phyloP scores from a whole-genome alignment of 2,113 vertebrate genomes.

The Clarias gariepinus region DNA sequence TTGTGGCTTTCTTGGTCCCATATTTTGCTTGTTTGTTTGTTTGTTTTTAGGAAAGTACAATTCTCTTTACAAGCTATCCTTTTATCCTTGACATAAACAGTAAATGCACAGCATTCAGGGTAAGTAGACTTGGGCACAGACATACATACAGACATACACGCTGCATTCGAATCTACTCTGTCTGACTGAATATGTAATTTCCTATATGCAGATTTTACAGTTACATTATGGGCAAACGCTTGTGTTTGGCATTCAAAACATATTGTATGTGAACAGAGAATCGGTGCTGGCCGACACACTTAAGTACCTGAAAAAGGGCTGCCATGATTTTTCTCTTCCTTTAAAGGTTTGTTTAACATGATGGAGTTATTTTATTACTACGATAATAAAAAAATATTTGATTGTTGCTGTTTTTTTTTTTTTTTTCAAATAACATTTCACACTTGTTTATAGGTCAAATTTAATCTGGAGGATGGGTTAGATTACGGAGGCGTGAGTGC shows the following conservation, averaged over 20 bases:
- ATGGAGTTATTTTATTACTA: not conserved
- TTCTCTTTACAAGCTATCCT: too few relatives aligned
- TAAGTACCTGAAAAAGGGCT: conserved; percentile 6
- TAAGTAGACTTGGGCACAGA: too few relatives aligned
- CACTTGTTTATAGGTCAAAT: not conserved
- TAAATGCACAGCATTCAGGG: too few relatives aligned
- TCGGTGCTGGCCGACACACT: conserved; percentile 39
- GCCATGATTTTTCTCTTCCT: not conserved
- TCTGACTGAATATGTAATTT: not conserved
- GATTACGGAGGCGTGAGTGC: not conserved
- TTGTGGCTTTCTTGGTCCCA: too few relatives aligned
- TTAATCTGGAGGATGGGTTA: not conserved
- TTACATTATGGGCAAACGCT: rapidly evolving
- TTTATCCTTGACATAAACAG: too few relatives aligned
- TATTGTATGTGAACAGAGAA: conserved; percentile 32
- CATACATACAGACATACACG: too few relatives aligned
- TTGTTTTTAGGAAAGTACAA: too few relatives aligned
- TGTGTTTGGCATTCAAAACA: rapidly evolving
- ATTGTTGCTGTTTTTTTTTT: not conserved
- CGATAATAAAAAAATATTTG: not conserved
- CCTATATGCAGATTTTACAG: not conserved
- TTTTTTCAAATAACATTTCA: not conserved
- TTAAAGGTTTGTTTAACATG: conserved; percentile 20
- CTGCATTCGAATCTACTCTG: too few relatives aligned
- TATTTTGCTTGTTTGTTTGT: too few relatives aligned